Base-by-base conservation (phyloP, 2,797 vertebrate genomes). In the Ptychobarbus kaznakovi region DNA sequence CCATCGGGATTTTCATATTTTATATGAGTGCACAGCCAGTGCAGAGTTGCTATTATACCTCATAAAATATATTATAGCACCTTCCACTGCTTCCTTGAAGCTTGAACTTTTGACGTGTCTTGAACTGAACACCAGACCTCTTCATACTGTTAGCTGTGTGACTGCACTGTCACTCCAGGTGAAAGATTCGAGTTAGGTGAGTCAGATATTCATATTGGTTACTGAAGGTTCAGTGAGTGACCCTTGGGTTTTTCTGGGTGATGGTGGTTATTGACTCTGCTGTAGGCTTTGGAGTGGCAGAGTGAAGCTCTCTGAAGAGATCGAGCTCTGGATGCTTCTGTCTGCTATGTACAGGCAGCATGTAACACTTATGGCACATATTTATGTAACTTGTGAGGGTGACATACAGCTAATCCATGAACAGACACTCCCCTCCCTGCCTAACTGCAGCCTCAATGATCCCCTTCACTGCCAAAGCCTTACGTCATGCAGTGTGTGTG, bases 321-420 rank as follows among this genome's bases (percentile, higher is more conserved):
- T 53, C 3, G 6, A 28, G 66, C 80, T 81, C 35, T 72, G 49
- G 13, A 20, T 66, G 46, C 83, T 44, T 65, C 76, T 68, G 44
- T 58, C 22, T 72, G 80, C 70, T 73, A 38, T 0, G 35, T 25
- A 40, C 44, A 28, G n/a, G 46, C 82, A 25, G 76, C 13, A 49
- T 51, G 40, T 66, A 69, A 28, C 8, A 6, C n/a, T 68, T 75
- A 20, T 72, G 38, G 25, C 44, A 69, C 74, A 78, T 63, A 49
- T 81, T 77, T 89, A 82, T 40, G 49, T 80, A 86, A 83, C 44
- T 63, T 78, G 28, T 76, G 61, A 44, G 38, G 40, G 69, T 83
- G 83, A 83, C 46, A 35, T 77, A 13, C 32, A 46, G 79, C 32
- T 74, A 83, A 85, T 87, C 73, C 73, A 76, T 75, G 74, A 65